Conservation (phyloP, 2,797 vertebrate genomes). For the Pseudomugil tenellus region DNA sequence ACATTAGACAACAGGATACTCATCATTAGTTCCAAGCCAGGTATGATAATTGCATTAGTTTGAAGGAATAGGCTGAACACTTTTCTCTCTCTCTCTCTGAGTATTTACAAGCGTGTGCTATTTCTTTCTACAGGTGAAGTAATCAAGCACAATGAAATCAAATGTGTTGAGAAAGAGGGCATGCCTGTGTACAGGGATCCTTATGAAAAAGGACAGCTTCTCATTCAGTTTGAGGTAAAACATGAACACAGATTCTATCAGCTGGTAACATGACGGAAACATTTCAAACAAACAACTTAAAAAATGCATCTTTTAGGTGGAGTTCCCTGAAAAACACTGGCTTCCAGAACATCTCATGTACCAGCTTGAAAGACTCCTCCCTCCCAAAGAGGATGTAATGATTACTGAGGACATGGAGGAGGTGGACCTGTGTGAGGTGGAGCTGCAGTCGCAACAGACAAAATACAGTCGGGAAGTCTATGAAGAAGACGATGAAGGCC, state of each 20-base stretch:
- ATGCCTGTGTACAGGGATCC: slow-evolving; percentile 92
- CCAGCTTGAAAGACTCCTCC: slow-evolving; percentile 90
- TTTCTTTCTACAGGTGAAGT: slow-evolving; percentile 86
- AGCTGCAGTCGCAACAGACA: slow-evolving; percentile 78
- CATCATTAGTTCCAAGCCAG: slow-evolving; percentile 86
- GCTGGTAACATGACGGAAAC: not conserved
- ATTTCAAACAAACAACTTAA: not conserved
- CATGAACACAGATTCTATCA: not conserved
- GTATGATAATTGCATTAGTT: slow-evolving; percentile 67
- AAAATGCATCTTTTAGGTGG: slow-evolving; percentile 79
- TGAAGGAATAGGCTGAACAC: not conserved
- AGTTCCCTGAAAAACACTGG: slow-evolving; percentile 92
- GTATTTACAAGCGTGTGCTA: not conserved
- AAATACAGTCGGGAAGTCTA: slow-evolving; percentile 85
- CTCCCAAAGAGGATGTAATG: slow-evolving; percentile 86
- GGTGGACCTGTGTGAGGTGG: slow-evolving; percentile 89
- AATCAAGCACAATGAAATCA: slow-evolving; percentile 87
- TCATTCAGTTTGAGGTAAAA: slow-evolving; percentile 90
- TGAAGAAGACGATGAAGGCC: slow-evolving; percentile 88
- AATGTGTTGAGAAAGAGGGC: slow-evolving; percentile 88
- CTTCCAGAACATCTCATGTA: slow-evolving; percentile 88
- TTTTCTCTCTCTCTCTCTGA: not conserved
- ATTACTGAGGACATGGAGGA: slow-evolving; percentile 94
- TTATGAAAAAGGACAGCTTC: slow-evolving; percentile 88
- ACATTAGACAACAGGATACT: slow-evolving; percentile 90